A percentile compares a stretch with the other conserved stretches of the same genome.
Conservation (phyloP, 2,797 vertebrate genomes). For the Triplophysa yarkandensis region DNA sequence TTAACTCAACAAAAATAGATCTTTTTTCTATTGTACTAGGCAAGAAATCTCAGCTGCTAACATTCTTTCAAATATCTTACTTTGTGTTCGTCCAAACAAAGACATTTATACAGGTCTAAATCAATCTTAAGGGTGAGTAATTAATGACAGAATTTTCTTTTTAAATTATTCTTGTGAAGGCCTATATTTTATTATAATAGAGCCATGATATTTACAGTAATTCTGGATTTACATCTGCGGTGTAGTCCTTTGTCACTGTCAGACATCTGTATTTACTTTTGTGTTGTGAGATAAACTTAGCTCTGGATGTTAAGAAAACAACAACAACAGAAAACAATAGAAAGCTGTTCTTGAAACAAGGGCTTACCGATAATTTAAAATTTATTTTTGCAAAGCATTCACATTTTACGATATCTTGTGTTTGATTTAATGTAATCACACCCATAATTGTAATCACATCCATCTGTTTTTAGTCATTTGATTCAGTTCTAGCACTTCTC, state of each 20-base stretch:
- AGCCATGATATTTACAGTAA: neutral
- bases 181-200: neutral
- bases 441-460: neutral
- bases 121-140: no score
- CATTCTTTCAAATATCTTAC: no score
- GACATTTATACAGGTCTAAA: no score
- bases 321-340: no score
- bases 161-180: neutral
- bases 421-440: neutral
- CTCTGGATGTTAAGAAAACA: no score
- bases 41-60: no score
- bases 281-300: no score
- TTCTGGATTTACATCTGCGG: neutral
- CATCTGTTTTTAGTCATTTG: neutral
- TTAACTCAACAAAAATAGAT: no score
- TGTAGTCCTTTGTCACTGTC: neutral
- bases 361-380: neutral
- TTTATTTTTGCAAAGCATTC: neutral
- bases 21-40: no score
- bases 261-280: neutral
- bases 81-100: no score
- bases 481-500: neutral
- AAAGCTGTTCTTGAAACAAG: neutral
- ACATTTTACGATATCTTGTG: neutral
- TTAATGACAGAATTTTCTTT: no score